phyloP scores from a whole-genome alignment of 2,888 invertebrate genomes.

The Gryllus longicercus region DNA sequence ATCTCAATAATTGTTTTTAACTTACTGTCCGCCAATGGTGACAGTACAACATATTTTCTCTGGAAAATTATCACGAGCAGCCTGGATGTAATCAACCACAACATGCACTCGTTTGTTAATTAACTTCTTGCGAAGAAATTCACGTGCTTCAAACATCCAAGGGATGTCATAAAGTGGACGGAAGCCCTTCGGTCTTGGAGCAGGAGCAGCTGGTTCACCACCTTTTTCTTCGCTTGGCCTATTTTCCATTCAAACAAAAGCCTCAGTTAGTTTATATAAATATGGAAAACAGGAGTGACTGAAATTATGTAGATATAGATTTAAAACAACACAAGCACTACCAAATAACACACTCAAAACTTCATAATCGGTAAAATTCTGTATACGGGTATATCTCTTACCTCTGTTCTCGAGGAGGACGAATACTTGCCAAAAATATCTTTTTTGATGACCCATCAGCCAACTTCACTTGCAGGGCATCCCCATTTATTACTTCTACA shows the following conservation, averaged over 20 bases:
- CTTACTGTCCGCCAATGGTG: slow-evolving; percentile 71
- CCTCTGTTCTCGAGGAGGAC: slow-evolving; percentile 76
- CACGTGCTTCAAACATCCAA: slow-evolving; percentile 97
- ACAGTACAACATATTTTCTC: slow-evolving; percentile 96
- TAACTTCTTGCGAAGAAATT: slow-evolving; percentile 91
- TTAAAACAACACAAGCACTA: background rate
- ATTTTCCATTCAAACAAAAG: slow-evolving; percentile 38
- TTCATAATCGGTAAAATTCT: background rate
- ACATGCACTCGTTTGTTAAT: slow-evolving; percentile 93
- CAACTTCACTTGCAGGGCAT: slow-evolving; percentile 83
- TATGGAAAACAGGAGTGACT: background rate
- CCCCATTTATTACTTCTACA: slow-evolving; percentile 89
- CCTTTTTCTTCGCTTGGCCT: slow-evolving; percentile 50
- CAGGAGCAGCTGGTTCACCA: slow-evolving; percentile 40
- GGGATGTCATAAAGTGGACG: slow-evolving; percentile 97
- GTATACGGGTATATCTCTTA: background rate
- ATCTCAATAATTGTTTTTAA: slow-evolving; percentile 36
- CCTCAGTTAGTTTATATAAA: background rate
- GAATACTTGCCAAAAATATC: slow-evolving; percentile 91
- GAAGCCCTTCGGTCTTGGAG: slow-evolving; percentile 68
- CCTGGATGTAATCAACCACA: slow-evolving; percentile 93
- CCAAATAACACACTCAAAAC: background rate
- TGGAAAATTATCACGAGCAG: slow-evolving; percentile 86
- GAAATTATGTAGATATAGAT: background rate
- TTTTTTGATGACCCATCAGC: slow-evolving; percentile 77